These are phyloP conservation scores for Adelphocoris suturalis DNA, from an alignment of 2,888 invertebrate species.

Conservation along the genomic window DNA sequence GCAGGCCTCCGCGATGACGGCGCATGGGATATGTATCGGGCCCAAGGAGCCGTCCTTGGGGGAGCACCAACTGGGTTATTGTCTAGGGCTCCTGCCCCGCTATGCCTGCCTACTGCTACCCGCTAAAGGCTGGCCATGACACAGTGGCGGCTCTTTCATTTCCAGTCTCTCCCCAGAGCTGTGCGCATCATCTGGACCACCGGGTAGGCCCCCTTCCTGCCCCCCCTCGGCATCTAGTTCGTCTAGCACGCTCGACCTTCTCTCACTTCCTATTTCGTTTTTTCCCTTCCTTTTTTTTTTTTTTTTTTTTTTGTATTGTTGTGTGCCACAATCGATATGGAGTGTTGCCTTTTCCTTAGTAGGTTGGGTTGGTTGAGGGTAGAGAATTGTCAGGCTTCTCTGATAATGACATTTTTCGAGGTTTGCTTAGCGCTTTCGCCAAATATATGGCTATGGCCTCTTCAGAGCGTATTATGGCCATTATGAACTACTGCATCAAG, in stretches of 20 bases:
- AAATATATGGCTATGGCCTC: too few species aligned
- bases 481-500: too few species aligned
- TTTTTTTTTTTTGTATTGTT: too few species aligned
- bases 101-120: neutral
- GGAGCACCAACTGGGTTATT: conserved; percentile 49
- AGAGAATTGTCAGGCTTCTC: too few species aligned
- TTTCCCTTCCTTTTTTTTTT: too few species aligned
- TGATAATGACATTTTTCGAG: too few species aligned
- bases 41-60: conserved; percentile 51
- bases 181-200: conserved; percentile 18
- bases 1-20: neutral
- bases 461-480: too few species aligned
- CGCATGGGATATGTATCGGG: conserved; percentile 42
- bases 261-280: conserved; percentile 24
- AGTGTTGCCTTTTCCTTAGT: too few species aligned
- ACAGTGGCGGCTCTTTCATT: conserved; percentile 31
- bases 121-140: conserved; percentile 47
- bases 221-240: conserved; percentile 5
- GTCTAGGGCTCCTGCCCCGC: conserved; percentile 41
- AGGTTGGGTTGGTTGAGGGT: too few species aligned
- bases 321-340: too few species aligned
- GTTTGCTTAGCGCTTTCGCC: too few species aligned
- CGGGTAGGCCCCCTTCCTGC: conserved; percentile 9
- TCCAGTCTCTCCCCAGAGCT: neutral
- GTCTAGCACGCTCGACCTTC: conserved; percentile 13